Evolutionary conservation across 2,888 invertebrate genomes (phyloP), one percentile per base, ranked within the genome.

Genomic region (Drosophila borealis): DNA sequence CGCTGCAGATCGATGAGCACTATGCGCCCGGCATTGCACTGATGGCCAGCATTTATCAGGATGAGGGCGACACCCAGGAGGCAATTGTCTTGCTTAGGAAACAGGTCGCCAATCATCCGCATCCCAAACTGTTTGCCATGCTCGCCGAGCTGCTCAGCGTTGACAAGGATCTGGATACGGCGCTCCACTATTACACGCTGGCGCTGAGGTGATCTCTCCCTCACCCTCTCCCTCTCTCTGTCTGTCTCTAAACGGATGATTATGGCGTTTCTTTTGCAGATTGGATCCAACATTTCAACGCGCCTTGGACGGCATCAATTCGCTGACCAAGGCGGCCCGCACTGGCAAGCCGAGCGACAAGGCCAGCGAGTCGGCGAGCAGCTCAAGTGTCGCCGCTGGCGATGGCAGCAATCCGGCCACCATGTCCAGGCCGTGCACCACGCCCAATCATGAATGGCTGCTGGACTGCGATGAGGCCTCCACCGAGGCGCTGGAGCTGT

Each of bases 1-100:
- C 96, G 0, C 92, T 97, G 49, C 93, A 94, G 65, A 94, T 95
- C 71, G 96, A 97, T 88, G 95, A 95, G 57, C 93, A 93, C n/a
- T 95, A 95, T 91, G 92, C 95, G 21, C 95, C 96, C 0, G 96
- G 96, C 1, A 95, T 96, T 2, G 95, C 95, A 74, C 93, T 95
- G 39, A 92, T 97, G 84, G 95, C 95, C 4, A 95, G 96, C 83
- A 94, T 96, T 66, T 94, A 95, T 49, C 95, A 95, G 79, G 94
- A 94, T 79, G 95, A 95, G 80, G 94, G 94, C 75, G 93, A 94
- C 39, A 93, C 94, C 65, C 94, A 95, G 71, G 94, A 95, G 67
- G 96, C 96, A 0, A 94, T 95, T 29, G 94, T 94, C 42, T 89
- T 97, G 83, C 91, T 97, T 14, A 93, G 94, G 77, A 95, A 95